Base-by-base conservation (phyloP, 53 echinoderm and acorn worm species). In the Apostichopus leukothele region DNA sequence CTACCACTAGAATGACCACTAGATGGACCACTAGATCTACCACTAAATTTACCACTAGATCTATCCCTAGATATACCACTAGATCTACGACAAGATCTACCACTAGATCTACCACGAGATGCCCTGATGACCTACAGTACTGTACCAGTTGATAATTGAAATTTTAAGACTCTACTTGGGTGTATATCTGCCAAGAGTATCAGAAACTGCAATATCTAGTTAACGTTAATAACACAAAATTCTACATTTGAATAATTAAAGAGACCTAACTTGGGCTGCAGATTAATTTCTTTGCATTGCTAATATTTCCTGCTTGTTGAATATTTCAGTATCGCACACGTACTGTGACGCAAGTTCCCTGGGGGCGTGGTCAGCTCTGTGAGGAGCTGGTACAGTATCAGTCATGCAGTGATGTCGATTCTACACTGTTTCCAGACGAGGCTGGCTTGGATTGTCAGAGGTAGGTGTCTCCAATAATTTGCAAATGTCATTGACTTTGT, bases 301-400 rank as follows among this genome's bases (percentile, higher is more conserved):
- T 71, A 18, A 71, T 71, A 71, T 71, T n/a, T 13, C 71, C 71
- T 57, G 57, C 57, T 57, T 57, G 57, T 57, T 57, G 57, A 57
- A 57, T 57, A 86, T 86, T 73, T 54, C 88, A 87, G 88, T 54
- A 53, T 14, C 84, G 92, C 9, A 90, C 89, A 74, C 90, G 92
- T 26, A 92, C 59, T 14, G 90, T 92, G 50, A 83, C 86, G 7
- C 23, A 61, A 20, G 87, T 92, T n/a, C 92, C 92, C 18, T 73
- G 67, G 61, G 92, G 92, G 14, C 79, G 78, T 73, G 92, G 92
- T n/a, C 86, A 80, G 27, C 80, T 86, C 13, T 92, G 92, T 61
- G 89, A 83, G 3, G 92, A 92, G 86, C 87, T 92, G 50, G 86
- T 92, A 0, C 89, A 92, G 90, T 86, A 90, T 75, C 59, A 89